phyloP scores from a whole-genome alignment of 2,797 vertebrate species.

The Sarcophilus harrisii region DNA sequence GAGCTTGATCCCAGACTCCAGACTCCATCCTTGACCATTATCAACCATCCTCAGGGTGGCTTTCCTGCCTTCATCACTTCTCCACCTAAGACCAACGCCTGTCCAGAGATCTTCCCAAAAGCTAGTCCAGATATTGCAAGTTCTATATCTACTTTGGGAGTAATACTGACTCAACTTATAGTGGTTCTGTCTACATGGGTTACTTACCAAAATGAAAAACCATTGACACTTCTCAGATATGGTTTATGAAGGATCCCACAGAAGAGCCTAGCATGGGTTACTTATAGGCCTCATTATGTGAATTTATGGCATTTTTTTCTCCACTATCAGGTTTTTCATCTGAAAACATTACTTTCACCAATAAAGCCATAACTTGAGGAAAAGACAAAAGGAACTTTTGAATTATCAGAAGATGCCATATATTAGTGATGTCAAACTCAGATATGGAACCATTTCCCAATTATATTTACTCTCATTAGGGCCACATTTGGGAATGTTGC shows the following conservation, averaged over 20 bases:
- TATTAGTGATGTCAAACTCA: not conserved
- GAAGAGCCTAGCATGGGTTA: constrained; percentile 1
- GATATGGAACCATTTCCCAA: not conserved
- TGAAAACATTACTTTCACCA: constrained; percentile 62
- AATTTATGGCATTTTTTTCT: constrained; percentile 44
- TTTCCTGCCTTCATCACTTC: too few species aligned
- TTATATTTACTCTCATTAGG: not conserved
- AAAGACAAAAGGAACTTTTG: not conserved
- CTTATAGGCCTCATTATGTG: not conserved
- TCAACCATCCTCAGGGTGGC: too few species aligned
- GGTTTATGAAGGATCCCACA: constrained; percentile 19
- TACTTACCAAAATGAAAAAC: not conserved
- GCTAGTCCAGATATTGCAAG: too few species aligned
- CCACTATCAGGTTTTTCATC: constrained; percentile 58
- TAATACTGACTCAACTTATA: not conserved
- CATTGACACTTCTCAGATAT: constrained; percentile 18
- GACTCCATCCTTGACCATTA: too few species aligned
- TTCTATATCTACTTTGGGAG: constrained; percentile 32
- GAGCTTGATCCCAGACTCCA: too few species aligned
- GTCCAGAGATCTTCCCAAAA: too few species aligned
- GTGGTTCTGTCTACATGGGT: constrained; percentile 1
- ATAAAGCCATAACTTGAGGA: constrained; percentile 24
- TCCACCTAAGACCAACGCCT: too few species aligned
- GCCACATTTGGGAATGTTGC: not conserved
- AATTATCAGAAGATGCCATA: not conserved